A percentile compares a stretch with the other conserved stretches of the same genome.
Conservation (phyloP, 1,140 invertebrate genomes). For the Ostrea edulis region DNA sequence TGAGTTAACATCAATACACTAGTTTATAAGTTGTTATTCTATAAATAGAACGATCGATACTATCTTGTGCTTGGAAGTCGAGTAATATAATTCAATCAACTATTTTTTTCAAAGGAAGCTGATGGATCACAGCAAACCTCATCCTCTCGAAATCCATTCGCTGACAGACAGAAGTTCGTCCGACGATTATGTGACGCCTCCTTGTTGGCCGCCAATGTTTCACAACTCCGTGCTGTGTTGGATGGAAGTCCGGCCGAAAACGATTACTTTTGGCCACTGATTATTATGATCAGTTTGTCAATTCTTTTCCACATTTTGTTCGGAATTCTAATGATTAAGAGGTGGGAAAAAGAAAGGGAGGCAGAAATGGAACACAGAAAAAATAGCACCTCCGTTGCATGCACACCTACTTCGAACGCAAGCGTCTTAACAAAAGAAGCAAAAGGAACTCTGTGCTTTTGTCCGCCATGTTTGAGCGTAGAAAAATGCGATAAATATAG, state of each 20-base stretch:
- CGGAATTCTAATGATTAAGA: background rate
- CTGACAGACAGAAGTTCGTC: constrained; percentile 15
- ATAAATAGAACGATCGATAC: no score
- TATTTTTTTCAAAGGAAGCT: background rate
- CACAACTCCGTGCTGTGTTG: constrained; percentile 1
- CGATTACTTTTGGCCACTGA: background rate
- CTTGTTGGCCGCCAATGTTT: constrained; percentile 1
- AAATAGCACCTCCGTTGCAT: background rate
- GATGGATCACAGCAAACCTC: background rate
- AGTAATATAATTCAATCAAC: no score
- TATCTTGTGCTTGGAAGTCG: no score
- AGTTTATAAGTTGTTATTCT: no score
- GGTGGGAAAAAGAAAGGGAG: constrained; percentile 3
- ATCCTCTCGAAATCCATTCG: background rate
- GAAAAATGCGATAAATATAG: background rate
- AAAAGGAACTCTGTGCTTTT: background rate
- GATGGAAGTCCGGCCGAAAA: background rate
- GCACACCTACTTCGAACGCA: background rate
- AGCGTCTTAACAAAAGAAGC: background rate
- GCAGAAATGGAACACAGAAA: background rate
- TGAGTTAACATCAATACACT: no score
- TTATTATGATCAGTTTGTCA: background rate
- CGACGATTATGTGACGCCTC: background rate
- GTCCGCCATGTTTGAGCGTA: background rate
- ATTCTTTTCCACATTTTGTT: background rate